Conservation (phyloP, 1,140 invertebrate genomes). For the Pinna nobilis region DNA sequence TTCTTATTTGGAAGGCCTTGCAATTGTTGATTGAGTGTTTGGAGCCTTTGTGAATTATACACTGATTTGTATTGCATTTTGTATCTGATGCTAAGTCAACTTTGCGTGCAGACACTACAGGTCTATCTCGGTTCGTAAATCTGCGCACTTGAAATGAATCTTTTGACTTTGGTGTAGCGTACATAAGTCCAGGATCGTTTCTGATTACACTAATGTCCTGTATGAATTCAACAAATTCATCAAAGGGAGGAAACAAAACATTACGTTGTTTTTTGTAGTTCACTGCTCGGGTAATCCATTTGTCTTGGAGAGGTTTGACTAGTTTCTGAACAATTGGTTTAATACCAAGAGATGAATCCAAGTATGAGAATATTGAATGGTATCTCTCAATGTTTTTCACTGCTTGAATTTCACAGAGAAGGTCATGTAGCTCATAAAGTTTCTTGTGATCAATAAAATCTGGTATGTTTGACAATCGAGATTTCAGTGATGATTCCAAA, state of each 20-base stretch:
- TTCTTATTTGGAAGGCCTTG: conserved; percentile 1
- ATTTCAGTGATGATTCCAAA: conserved; percentile 7
- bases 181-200: conserved; percentile 28
- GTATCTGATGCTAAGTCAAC: too few species aligned
- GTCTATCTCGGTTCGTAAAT: too few species aligned
- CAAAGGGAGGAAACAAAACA: conserved; percentile 37
- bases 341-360: conserved; percentile 41
- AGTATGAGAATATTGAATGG: conserved; percentile 27
- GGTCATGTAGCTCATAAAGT: conserved; percentile 29
- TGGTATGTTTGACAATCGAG: conserved; percentile 30
- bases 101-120: too few species aligned
- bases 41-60: too few species aligned
- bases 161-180: not conserved
- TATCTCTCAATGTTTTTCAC: conserved; percentile 20
- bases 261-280: conserved; percentile 33
- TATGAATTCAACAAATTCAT: not conserved
- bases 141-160: too few species aligned
- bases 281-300: conserved; percentile 38
- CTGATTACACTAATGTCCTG: not conserved
- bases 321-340: conserved; percentile 44
- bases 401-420: conserved; percentile 29
- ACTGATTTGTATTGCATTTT: too few species aligned
- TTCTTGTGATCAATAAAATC: conserved; percentile 28
- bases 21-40: conserved; percentile 9
- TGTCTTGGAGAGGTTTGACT: conserved; percentile 35